Percentiles rank a stretch among this genome's conserved stretches.
Evolutionary conservation across 2,797 vertebrate genomes (phyloP).

Genomic region (Sebastes alutus): DNA sequence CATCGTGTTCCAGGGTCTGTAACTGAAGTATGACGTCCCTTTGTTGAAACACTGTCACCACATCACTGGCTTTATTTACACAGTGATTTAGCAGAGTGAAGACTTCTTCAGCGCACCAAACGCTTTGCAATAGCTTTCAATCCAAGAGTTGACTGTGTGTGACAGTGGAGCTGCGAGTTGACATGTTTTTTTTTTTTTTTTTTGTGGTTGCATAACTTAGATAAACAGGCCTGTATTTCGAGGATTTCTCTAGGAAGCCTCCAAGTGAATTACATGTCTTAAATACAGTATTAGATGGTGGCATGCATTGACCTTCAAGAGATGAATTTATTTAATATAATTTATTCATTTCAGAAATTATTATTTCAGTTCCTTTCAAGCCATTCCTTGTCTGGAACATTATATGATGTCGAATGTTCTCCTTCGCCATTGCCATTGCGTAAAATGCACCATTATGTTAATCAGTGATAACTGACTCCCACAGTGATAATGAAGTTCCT

Average conservation of each 20-base stretch:
- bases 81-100: constrained; percentile 5
- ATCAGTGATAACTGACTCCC: neutral
- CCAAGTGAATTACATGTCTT: neutral
- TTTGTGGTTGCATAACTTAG: neutral
- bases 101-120: neutral
- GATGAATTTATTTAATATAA: neutral
- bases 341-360: neutral
- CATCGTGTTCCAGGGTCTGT: neutral
- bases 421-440: neutral
- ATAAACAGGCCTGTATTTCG: neutral
- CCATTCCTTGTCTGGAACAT: neutral
- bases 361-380: neutral
- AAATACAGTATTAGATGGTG: neutral
- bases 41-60: constrained; percentile 22
- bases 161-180: constrained; percentile 19
- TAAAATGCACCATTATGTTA: neutral
- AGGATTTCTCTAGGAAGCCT: neutral
- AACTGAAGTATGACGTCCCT: constrained; percentile 2
- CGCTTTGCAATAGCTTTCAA: constrained; percentile 20
- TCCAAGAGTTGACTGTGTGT: neutral
- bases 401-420: neutral
- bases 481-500: neutral
- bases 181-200: constrained; percentile 15
- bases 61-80: constrained; percentile 12
- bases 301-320: neutral